Conservation (phyloP, 2,888 invertebrate genomes). For the Tipula lateralis region DNA sequence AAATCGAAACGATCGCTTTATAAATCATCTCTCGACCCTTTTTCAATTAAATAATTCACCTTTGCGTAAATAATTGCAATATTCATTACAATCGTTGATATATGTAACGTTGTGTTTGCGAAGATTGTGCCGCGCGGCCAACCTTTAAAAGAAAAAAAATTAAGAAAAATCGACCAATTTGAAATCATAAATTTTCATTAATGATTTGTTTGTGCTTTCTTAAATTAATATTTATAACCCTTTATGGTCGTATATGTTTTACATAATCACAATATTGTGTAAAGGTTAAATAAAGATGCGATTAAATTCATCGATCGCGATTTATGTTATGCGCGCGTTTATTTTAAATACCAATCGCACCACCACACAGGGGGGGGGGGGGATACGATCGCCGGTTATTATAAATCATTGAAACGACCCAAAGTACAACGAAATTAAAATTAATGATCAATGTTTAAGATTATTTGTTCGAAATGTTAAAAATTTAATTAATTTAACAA, state of each 20-base stretch:
- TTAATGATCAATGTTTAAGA: neutral
- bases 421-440: neutral
- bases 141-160: neutral
- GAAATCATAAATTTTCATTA: neutral
- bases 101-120: neutral
- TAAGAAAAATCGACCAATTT: neutral
- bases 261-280: neutral
- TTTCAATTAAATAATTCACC: constrained; percentile 5
- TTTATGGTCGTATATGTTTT: neutral
- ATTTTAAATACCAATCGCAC: neutral
- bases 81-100: constrained; percentile 7
- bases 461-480: neutral
- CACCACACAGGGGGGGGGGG: too few species aligned
- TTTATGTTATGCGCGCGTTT: neutral
- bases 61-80: neutral
- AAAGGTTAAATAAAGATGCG: neutral
- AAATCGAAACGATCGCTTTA: neutral
- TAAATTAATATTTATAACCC: neutral
- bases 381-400: neutral
- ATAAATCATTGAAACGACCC: neutral
- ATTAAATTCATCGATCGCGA: neutral
- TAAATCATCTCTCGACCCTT: neutral
- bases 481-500: constrained; percentile 12
- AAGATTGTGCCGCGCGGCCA: neutral
- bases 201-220: neutral